These are phyloP conservation scores for Acronicta alni DNA, from an alignment of 2,888 invertebrate species.

Conservation along the genomic window DNA sequence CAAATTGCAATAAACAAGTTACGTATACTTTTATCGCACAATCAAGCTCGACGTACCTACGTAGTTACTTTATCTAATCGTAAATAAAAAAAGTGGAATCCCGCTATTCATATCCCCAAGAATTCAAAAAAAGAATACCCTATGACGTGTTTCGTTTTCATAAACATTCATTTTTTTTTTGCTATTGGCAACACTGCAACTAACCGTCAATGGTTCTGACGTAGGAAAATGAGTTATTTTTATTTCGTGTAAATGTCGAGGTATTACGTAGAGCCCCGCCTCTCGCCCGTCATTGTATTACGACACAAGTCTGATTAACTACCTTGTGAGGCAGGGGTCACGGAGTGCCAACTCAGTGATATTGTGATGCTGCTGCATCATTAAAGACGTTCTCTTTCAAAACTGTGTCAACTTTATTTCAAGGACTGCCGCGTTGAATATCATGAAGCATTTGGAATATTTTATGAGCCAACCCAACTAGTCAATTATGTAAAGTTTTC, in stretches of 20 bases:
- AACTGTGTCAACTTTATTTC: conserved; percentile 37
- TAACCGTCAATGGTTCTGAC: conserved; percentile 30
- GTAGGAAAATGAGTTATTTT: conserved; percentile 24
- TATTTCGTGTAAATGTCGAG: conserved; percentile 29
- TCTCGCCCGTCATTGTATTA: conserved; percentile 45
- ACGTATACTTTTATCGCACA: conserved; percentile 27
- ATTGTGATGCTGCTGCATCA: conserved; percentile 31
- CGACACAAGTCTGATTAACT: conserved; percentile 40
- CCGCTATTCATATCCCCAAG: conserved; percentile 11
- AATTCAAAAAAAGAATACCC: conserved; percentile 24
- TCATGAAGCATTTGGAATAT: conserved; percentile 4
- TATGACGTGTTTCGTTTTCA: conserved; percentile 31
- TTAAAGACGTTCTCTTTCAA: conserved; percentile 41
- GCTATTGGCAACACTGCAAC: conserved; percentile 36
- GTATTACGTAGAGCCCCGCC: conserved; percentile 49
- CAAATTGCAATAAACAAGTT: conserved; percentile 21
- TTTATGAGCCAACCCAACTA: background rate
- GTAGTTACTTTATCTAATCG: conserved; percentile 7
- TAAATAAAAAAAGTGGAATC: conserved; percentile 15
- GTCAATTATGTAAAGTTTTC: too few relatives aligned
- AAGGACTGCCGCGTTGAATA: conserved; percentile 15
- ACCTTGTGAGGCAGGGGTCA: conserved; percentile 40
- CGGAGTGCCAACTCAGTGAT: conserved; percentile 33
- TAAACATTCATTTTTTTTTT: conserved; percentile 29
- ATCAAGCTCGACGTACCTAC: conserved; percentile 18